Conservation (phyloP, 2,888 invertebrate species). For the Arrhopalites spinosus region DNA sequence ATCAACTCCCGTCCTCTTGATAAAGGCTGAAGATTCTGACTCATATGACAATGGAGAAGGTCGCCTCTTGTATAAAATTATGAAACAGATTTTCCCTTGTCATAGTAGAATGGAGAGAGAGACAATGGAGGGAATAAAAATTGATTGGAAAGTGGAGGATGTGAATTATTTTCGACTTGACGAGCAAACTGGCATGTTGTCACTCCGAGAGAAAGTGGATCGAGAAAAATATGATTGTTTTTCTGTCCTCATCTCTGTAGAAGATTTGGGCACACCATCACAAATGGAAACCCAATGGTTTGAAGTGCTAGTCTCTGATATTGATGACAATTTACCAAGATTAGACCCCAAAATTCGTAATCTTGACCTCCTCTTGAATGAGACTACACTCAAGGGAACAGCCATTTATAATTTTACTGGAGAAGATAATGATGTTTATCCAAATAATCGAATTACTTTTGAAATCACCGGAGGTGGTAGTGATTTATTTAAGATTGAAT, state of each 20-base stretch:
- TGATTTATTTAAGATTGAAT: conserved; percentile 49
- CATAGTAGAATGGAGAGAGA: conserved; percentile 40
- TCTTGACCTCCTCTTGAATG: conserved; percentile 67
- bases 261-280: conserved; percentile 76
- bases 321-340: conserved; percentile 78
- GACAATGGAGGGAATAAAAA: not conserved
- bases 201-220: conserved; percentile 71
- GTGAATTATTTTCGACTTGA: conserved; percentile 59
- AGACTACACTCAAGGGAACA: conserved; percentile 71
- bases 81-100: conserved; percentile 54
- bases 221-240: conserved; percentile 75
- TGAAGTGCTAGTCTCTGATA: conserved; percentile 62
- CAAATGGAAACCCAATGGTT: conserved; percentile 61
- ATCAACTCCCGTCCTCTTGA: conserved; percentile 50
- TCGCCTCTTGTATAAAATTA: conserved; percentile 45
- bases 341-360: conserved; percentile 60
- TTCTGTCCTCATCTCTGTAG: conserved; percentile 76
- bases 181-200: conserved; percentile 72
- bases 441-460: conserved; percentile 52
- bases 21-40: conserved; percentile 52
- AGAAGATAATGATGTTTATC: conserved; percentile 71
- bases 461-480: conserved; percentile 54
- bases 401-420: conserved; percentile 72
- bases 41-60: conserved; percentile 56
- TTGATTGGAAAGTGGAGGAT: conserved; percentile 40